Base-by-base conservation (phyloP, 1,140 invertebrate genomes). In the Ceratosolen solmsi region DNA sequence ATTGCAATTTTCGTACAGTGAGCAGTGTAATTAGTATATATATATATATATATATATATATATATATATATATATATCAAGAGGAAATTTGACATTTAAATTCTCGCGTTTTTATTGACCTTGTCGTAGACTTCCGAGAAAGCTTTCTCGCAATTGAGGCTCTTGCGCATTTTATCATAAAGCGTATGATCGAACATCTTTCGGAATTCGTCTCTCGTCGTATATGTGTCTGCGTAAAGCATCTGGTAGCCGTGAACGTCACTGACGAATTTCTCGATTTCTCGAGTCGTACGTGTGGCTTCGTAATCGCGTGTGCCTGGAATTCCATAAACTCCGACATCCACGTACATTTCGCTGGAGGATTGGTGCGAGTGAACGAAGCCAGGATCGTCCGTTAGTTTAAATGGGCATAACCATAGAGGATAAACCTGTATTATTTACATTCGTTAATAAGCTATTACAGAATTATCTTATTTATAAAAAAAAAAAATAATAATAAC, bases 101-200 rank as follows among this genome's bases (percentile, higher is more conserved):
- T 91, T 71, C 96, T 90, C 38, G 93, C 95, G 85, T 90, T 90
- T 82, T 93, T 93, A 84, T 94, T 95, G 36, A 97, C 94, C 92
- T 97, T 97, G 54, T 95, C 95, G 87, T 96, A 97, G 2, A 97
- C 94, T 86, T 96, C 95, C 0, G 96, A 96, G 87, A 97, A 97
- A 0, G 96, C 96, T 27, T 93, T 92, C 83, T 93, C 90, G 89
- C 95, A 96, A 41, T 93, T 82, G 7, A 94, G 89, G 38, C 91
- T 88, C 11, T 92, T 88, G 72, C 96, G 90, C 80, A 96, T 89
- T 87, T 92, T 93, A 84, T 97, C 95, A 86, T 97, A 97, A 0
- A 97, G 90, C 1, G 88, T 89, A 87, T 96, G 95, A 87, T 97
- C 95, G 91, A 97, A 97, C 96, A 97, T 97, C 73, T 92, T 84